Evolutionary conservation across 2,797 vertebrate species (phyloP).

Genomic region (Hylomyscus alleni): DNA sequence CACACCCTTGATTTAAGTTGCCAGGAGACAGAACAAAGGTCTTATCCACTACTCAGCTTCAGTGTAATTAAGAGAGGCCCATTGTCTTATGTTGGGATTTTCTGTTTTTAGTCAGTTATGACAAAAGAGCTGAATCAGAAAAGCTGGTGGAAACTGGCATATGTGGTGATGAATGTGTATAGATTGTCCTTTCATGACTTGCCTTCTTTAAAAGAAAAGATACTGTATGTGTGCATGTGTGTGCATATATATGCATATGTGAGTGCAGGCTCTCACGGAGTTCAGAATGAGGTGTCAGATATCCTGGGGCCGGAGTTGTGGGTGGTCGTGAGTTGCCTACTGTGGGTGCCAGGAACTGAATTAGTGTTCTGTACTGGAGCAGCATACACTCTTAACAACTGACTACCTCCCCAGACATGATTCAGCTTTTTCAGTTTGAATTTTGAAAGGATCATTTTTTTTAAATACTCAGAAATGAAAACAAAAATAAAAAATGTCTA

Average conservation of each 20-base stretch:
- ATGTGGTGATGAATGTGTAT: not conserved
- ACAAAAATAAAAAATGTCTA: not conserved
- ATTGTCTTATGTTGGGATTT: not conserved
- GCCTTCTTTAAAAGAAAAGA: not conserved
- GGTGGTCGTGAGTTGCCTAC: not conserved
- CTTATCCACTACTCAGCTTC: not conserved
- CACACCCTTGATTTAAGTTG: slow-evolving; percentile 13
- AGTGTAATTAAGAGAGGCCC: not conserved
- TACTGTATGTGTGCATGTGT: not conserved
- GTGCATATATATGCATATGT: not conserved
- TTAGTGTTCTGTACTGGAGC: not conserved
- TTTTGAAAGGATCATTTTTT: slow-evolving; percentile 20
- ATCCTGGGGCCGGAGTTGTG: too few species aligned
- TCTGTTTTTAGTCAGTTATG: not conserved
- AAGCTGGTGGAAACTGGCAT: not conserved
- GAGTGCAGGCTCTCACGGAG: not conserved
- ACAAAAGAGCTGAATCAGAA: slow-evolving; percentile 49
- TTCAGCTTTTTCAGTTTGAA: not conserved
- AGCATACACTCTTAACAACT: too few species aligned
- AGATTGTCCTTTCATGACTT: not conserved
- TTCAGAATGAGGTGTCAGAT: not conserved
- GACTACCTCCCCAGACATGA: too few species aligned
- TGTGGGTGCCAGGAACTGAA: not conserved
- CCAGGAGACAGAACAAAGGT: not conserved
- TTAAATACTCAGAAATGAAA: not conserved